Evolutionary conservation across 2,113 vertebrate species (phyloP), one percentile per base, ranked within the genome.

Genomic region (Lanius ludovicianus): DNA sequence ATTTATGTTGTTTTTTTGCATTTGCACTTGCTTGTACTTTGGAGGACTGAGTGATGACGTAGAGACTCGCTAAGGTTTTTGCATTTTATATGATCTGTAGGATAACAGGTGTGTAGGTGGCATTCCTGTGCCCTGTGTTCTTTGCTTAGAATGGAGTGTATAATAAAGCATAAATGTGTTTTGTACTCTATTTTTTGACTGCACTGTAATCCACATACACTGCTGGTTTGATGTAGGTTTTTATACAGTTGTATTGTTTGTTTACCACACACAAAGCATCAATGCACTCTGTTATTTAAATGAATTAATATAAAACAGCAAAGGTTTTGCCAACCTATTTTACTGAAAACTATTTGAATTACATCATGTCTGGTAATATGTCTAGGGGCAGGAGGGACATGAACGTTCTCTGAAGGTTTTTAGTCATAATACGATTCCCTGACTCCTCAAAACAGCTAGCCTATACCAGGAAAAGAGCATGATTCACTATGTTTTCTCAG

Each of bases 131-230:
- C 22, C 35, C 37, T 81, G 39, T 87, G 73, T 19, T 84, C 23
- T 68, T 82, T 62, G 20, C 68, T 64, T 46, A 28, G 31, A 55
- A 62, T 41, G 9, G 12, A 37, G 16, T 22, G 20, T 62, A 35
- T 94, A 96, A 95, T 94, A 96, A 97, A 95, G 12, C 76, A 90
- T 76, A 14, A 65, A 55, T 78, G 39, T 80, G 56, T 78, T 42
- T 68, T 92, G 30, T 35, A 24, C 41, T 73, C 47, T 65, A 5
- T 8, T 87, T 71, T 81, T 81, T 62, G 47, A 50, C 55, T 80
- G 41, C 21, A 22, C 67, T 83, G 9, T 55, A 44, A 68, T 69
- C 30, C 31, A 56, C 24, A 13, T 6, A 31, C 33, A n/a, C 53
- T 50, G 55, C 70, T 73, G 68, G 13, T 28, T 63, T 74, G 75